These are phyloP conservation scores for Tetraneura akinire DNA, from an alignment of 1,140 invertebrate species.

Conservation along the genomic window DNA sequence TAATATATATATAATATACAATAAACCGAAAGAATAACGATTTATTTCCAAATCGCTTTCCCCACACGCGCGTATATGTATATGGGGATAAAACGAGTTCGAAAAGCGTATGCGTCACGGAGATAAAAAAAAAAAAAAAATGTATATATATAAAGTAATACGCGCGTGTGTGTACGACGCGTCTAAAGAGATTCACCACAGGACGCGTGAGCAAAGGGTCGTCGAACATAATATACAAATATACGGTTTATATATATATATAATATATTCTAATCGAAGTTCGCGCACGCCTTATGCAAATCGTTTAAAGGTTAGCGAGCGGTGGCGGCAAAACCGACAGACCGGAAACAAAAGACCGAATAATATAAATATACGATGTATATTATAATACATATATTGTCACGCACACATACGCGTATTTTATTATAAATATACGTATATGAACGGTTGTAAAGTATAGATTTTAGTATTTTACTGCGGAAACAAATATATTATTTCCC, in stretches of 20 bases:
- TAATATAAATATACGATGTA: too few species aligned
- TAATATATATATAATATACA: too few species aligned
- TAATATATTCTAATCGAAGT: conserved; percentile 32
- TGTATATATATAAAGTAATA: background rate
- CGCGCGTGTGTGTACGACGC: background rate
- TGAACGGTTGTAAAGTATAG: background rate
- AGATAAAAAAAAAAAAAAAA: conserved; percentile 34
- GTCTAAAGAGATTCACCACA: conserved; percentile 43
- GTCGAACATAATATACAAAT: too few species aligned
- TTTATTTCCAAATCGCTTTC: conserved; percentile 34
- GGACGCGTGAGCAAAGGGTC: conserved; percentile 12
- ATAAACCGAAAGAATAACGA: conserved; percentile 28
- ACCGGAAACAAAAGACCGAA: conserved; percentile 15
- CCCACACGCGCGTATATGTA: background rate
- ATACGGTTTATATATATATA: conserved; percentile 7
- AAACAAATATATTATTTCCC: too few species aligned
- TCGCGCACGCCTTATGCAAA: conserved; percentile 38
- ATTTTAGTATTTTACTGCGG: too few species aligned
- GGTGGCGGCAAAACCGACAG: background rate
- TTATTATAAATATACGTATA: background rate
- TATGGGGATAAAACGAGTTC: background rate
- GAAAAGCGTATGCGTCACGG: conserved; percentile 39
- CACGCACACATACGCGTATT: background rate
- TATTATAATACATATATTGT: too few species aligned
- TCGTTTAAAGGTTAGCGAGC: background rate